Base-by-base conservation (phyloP, 2,888 invertebrate genomes). In the Pilophorus perplexus region DNA sequence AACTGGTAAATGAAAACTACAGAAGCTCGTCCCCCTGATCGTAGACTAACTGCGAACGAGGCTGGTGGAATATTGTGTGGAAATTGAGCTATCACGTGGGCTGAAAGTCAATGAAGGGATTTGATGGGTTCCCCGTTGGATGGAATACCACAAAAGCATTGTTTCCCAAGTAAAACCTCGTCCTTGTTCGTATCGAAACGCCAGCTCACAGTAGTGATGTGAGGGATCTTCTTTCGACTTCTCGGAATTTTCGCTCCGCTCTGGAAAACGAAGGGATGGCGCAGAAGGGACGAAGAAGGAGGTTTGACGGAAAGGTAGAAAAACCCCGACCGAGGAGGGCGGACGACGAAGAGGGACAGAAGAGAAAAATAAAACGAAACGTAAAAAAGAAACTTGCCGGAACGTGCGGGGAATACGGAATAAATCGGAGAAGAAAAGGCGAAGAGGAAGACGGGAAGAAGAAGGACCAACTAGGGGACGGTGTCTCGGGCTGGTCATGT, bases 391-490 rank as follows among this genome's bases (percentile, higher is more conserved):
- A 33, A 8, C 8, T 3, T 37, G 2, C 20, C 38, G 22, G 55
- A 55, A 55, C 55, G 55, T 55, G 55, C 55, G 55, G 38, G 23
- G 55, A 55, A 55, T 55, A 55, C 55, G 38, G 38, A 55, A 55
- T 55, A 55, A 55, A 55, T 55, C 52, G 28, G 33, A 52, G 50
- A 50, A 14, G 33, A 54, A 37, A 16, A 22, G 20, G 25, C 22
- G 23, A 16, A 50, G 52, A 52, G 52, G 14, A 52, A 50, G 54
- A 54, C 33, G 54, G 20, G 55, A 28, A 28, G 28, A 28, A 16
- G 38, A 52, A 52, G 55, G 52, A 27, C 55, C 38, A 38, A 55
- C 55, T 38, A 55, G 55, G 18, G 38, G 55, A 38, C 14, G 38
- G 55, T 22, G 38, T 33, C 33, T 55, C 37, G 33, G 37, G 38